phyloP scores from a whole-genome alignment of 2,113 vertebrate genomes.

The Tragulus kanchil region DNA sequence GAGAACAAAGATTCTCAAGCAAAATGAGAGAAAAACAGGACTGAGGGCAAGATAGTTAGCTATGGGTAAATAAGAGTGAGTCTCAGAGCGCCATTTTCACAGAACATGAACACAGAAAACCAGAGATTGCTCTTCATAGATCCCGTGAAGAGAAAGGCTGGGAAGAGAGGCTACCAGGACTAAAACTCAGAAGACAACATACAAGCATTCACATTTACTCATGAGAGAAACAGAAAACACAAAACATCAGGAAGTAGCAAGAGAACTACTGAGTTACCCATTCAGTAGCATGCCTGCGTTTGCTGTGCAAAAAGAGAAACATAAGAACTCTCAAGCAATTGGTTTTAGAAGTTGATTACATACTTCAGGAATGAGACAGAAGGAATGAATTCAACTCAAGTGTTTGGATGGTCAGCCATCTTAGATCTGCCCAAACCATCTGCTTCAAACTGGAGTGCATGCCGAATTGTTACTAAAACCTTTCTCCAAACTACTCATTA shows the following conservation, averaged over 20 bases:
- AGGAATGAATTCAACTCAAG: slow-evolving; percentile 76
- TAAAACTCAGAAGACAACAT: not conserved
- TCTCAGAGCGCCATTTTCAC: not conserved
- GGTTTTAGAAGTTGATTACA: slow-evolving; percentile 81
- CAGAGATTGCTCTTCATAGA: not conserved
- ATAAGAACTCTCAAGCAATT: slow-evolving; percentile 73
- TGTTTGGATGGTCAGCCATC: slow-evolving; percentile 81
- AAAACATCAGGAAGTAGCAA: not conserved
- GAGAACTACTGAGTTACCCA: not conserved
- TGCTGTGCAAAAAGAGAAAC: slow-evolving; percentile 72
- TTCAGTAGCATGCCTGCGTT: slow-evolving; percentile 13
- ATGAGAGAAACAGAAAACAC: not conserved
- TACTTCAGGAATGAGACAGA: slow-evolving; percentile 81
- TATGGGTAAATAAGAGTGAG: not conserved
- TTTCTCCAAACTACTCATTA: slow-evolving; percentile 33
- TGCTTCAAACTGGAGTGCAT: slow-evolving; percentile 64
- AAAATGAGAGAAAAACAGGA: slow-evolving; percentile 7
- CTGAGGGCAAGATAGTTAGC: not conserved
- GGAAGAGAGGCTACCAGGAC: not conserved
- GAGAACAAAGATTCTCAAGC: not conserved
- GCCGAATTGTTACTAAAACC: not conserved
- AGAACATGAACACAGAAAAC: not conserved
- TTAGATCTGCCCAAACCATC: slow-evolving; percentile 79
- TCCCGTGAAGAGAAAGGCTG: not conserved
- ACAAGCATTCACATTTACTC: not conserved